A percentile compares a stretch with the other conserved stretches of the same genome.
Conservation (phyloP, 2,113 vertebrate genomes). For the Pycnonotus jocosus region DNA sequence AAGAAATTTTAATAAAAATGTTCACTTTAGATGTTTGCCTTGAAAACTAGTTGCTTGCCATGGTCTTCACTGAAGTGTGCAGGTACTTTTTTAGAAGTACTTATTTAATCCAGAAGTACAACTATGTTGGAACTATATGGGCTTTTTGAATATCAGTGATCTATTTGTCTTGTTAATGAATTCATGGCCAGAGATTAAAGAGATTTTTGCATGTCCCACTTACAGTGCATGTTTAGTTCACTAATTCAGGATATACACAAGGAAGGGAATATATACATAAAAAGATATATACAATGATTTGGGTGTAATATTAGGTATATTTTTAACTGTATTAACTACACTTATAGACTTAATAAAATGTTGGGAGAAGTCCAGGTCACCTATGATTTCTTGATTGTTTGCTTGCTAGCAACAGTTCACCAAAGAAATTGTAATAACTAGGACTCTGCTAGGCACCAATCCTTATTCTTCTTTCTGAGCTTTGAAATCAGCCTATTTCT, state of each 20-base stretch:
- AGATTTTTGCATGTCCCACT: not conserved
- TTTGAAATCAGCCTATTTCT: not conserved
- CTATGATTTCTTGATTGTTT: not conserved
- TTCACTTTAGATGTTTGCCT: not conserved
- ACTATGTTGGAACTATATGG: not conserved
- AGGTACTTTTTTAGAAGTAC: not conserved
- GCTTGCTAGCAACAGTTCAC: not conserved
- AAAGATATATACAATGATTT: not conserved
- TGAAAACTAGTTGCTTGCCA: not conserved
- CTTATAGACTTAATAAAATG: not conserved
- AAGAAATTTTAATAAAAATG: not conserved
- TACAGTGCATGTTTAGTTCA: not conserved
- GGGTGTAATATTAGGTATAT: not conserved
- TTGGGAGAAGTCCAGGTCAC: not conserved
- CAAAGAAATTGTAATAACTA: not conserved
- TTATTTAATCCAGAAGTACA: not conserved
- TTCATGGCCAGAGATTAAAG: not conserved
- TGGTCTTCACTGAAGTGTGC: not conserved
- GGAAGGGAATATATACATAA: not conserved
- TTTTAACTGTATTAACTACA: not conserved
- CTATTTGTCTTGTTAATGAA: not conserved
- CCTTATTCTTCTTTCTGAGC: not conserved
- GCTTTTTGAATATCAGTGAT: not conserved
- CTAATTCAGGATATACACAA: not conserved
- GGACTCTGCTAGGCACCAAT: not conserved